phyloP scores from a whole-genome alignment of 2,888 invertebrate genomes.

The Argyra leucocephala region DNA sequence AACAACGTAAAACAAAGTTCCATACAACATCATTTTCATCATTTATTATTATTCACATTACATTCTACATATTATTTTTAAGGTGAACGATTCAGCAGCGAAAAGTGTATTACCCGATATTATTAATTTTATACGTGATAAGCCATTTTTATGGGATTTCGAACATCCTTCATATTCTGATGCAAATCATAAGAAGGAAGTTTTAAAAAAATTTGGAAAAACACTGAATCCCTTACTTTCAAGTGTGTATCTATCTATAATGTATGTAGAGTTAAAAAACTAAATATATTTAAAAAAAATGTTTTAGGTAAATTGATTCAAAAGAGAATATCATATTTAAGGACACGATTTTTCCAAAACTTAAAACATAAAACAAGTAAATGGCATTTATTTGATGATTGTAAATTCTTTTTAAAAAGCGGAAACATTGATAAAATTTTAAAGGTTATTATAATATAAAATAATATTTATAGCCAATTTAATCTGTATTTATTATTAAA shows the following conservation, averaged over 20 bases:
- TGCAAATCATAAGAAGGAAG: not conserved
- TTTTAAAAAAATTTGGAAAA: not conserved
- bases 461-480: no score
- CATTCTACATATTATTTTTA: no score
- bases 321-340: not conserved
- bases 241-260: no score
- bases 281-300: no score
- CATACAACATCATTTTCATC: no score
- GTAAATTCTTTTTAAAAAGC: not conserved
- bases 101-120: not conserved
- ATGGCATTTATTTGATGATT: not conserved
- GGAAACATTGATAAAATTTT: not conserved
- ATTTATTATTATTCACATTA: no score
- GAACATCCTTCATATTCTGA: not conserved
- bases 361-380: not conserved
- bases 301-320: not conserved
- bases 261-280: no score
- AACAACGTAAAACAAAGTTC: no score
- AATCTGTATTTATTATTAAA: no score
- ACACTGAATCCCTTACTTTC: not conserved
- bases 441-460: no score
- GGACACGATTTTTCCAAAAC: not conserved
- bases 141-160: not conserved
- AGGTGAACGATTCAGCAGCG: no score
- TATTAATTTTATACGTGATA: not conserved